A percentile compares a stretch with the other conserved stretches of the same genome.
Evolutionary conservation across 2,797 vertebrate genomes (phyloP).

Genomic region (Mionectes olivaceus): DNA sequence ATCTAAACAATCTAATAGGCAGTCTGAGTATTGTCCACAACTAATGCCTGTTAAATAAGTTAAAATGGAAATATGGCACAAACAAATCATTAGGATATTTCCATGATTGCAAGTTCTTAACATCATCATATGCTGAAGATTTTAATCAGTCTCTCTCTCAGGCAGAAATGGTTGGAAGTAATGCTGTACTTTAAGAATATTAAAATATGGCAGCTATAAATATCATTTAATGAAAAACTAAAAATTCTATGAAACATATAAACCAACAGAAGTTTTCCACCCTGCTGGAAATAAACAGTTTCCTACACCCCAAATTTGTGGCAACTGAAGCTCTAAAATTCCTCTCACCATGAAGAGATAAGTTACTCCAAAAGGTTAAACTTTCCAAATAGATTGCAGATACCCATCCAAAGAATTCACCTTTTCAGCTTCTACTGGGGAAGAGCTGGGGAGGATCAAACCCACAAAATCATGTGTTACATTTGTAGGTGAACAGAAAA

Average conservation of each 20-base stretch:
- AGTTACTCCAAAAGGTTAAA: neutral
- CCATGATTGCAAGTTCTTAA: neutral
- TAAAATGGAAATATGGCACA: neutral
- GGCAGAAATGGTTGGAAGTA: neutral
- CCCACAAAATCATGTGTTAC: neutral
- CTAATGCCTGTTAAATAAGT: neutral
- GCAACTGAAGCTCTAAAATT: neutral
- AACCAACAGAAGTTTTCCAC: neutral
- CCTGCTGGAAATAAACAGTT: neutral
- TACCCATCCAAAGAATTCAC: neutral
- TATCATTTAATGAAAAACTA: neutral
- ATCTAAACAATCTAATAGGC: constrained; percentile 8
- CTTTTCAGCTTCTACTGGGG: neutral
- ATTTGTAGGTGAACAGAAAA: neutral
- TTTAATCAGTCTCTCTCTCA: neutral
- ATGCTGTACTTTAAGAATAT: neutral
- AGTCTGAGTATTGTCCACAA: neutral
- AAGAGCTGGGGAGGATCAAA: neutral
- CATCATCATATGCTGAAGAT: neutral
- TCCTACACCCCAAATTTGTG: neutral
- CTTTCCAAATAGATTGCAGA: neutral
- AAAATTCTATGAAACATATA: neutral
- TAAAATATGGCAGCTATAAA: neutral
- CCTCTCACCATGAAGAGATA: neutral
- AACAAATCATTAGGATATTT: neutral